These are phyloP conservation scores for Cotesia vestalis DNA, from an alignment of 1,140 invertebrate genomes.

Conservation along the genomic window DNA sequence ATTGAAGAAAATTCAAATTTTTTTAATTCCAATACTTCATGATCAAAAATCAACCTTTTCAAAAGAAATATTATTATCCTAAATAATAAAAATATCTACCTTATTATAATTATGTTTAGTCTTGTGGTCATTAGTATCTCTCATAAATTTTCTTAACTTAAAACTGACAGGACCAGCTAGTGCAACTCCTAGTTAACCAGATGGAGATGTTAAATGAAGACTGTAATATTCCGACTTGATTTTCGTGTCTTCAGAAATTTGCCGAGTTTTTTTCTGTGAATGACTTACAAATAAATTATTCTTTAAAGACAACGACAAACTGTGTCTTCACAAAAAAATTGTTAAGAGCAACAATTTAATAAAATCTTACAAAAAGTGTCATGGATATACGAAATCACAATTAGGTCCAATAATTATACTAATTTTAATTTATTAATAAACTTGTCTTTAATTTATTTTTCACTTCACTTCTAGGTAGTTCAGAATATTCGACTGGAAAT, in stretches of 20 bases:
- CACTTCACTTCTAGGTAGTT: constrained; percentile 73
- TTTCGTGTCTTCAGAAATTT: constrained; percentile 52
- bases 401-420: constrained; percentile 52
- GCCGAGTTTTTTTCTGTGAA: constrained; percentile 79
- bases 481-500: constrained; percentile 88
- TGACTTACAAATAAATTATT: constrained; percentile 77
- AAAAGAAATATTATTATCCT: too few relatives aligned
- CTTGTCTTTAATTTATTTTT: not conserved
- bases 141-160: constrained; percentile 82
- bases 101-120: constrained; percentile 68
- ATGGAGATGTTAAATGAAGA: constrained; percentile 78
- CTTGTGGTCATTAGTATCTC: constrained; percentile 65
- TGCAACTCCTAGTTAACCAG: constrained; percentile 71
- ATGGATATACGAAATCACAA: constrained; percentile 75
- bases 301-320: constrained; percentile 81
- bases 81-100: constrained; percentile 52
- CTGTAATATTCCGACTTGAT: constrained; percentile 78
- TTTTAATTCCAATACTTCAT: too few relatives aligned
- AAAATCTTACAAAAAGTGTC: constrained; percentile 70
- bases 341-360: constrained; percentile 79
- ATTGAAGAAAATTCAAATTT: too few relatives aligned
- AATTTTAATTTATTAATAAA: not conserved
- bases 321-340: constrained; percentile 88
- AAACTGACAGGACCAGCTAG: constrained; percentile 75
- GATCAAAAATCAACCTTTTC: too few relatives aligned